Evolutionary conservation across 2,113 vertebrate species (phyloP).

Genomic region (Thermophis baileyi): DNA sequence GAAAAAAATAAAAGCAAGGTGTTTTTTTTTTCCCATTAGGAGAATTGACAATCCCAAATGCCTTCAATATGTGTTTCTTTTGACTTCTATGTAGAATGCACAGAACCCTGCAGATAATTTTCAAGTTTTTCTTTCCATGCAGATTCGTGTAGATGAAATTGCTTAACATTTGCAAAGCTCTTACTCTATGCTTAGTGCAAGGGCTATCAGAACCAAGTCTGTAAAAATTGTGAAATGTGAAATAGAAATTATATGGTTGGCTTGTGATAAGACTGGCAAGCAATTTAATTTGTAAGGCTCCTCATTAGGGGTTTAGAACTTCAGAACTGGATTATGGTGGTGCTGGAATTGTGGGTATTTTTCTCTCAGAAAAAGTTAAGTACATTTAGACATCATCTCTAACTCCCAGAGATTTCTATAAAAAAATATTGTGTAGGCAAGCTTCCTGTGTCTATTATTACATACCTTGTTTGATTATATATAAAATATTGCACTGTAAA

Average conservation of each 20-base stretch:
- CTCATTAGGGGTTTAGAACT: too few species aligned
- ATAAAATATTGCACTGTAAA: neutral
- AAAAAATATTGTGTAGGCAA: neutral
- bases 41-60: too few species aligned
- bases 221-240: neutral
- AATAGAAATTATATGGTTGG: neutral
- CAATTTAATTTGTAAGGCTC: neutral
- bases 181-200: neutral
- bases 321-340: too few species aligned
- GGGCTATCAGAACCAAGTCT: too few species aligned
- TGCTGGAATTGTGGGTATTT: too few species aligned
- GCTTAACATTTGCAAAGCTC: neutral
- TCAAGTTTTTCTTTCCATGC: neutral
- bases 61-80: too few species aligned
- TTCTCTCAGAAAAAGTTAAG: neutral
- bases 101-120: neutral
- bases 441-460: neutral
- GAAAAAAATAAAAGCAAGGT: neutral
- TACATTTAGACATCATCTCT: neutral
- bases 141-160: neutral
- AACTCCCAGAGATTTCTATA: neutral
- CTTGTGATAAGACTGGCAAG: too few species aligned
- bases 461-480: neutral
- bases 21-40: too few species aligned
- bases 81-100: too few species aligned